These are phyloP conservation scores for Ectemnius continuus DNA, from an alignment of 2,888 invertebrate genomes.

Conservation along the genomic window DNA sequence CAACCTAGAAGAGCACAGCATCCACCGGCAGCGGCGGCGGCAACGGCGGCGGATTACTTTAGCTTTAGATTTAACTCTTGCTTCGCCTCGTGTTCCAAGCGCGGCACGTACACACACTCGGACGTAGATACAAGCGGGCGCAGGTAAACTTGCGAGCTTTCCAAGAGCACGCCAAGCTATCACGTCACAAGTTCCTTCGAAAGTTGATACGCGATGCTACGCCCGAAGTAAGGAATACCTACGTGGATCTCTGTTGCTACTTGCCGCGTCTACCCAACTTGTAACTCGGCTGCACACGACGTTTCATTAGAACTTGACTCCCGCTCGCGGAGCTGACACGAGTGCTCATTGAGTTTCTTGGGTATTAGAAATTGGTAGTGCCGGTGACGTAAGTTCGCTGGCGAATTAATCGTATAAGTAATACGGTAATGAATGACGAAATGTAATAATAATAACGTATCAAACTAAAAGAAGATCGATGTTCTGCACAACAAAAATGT, in stretches of 20 bases:
- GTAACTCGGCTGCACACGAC: conserved; percentile 41
- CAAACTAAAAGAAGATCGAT: no score
- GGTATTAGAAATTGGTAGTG: no score
- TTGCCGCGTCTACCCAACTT: conserved; percentile 29
- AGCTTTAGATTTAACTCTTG: no score
- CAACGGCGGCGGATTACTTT: background rate
- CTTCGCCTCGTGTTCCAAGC: no score
- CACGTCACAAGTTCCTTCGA: conserved; percentile 7
- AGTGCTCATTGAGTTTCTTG: no score
- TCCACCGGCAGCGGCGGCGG: background rate
- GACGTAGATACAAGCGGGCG: background rate
- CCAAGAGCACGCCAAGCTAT: background rate
- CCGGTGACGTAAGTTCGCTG: no score
- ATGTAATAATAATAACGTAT: no score
- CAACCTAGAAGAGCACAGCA: no score
- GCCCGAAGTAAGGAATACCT: conserved; percentile 46
- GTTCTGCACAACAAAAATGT: no score
- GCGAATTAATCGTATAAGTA: no score
- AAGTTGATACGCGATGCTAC: conserved; percentile 19
- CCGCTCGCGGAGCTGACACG: background rate
- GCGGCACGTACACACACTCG: no score
- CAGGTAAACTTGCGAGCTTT: conserved; percentile 9
- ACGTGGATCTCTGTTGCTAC: conserved; percentile 3
- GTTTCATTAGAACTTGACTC: conserved; percentile 51
- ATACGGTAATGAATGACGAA: no score